Conservation (phyloP, 2,797 vertebrate species). For the Brachyrhaphis roseni region DNA sequence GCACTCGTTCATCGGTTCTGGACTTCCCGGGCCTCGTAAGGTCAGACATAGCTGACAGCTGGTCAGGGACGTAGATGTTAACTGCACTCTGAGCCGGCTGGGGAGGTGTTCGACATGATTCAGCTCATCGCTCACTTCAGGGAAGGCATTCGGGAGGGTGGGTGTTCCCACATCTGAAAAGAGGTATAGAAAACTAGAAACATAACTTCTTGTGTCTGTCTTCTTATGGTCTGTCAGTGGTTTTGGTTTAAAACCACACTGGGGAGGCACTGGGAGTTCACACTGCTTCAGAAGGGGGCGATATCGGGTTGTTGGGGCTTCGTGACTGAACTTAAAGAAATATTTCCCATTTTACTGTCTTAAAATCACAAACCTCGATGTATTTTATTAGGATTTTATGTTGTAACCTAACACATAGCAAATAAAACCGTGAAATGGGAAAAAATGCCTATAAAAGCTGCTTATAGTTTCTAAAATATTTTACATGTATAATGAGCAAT, state of each 20-base stretch:
- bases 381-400: background rate
- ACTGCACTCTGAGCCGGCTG: constrained; percentile 56
- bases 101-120: constrained; percentile 67
- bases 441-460: background rate
- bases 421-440: background rate
- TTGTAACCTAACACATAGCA: background rate
- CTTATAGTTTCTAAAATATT: background rate
- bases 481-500: background rate
- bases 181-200: constrained; percentile 64
- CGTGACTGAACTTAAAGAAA: constrained; percentile 20
- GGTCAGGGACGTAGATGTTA: constrained; percentile 69
- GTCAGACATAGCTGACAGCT: constrained; percentile 73
- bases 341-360: background rate
- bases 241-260: constrained; percentile 63
- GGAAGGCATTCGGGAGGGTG: constrained; percentile 5
- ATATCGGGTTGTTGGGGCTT: constrained; percentile 36
- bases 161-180: constrained; percentile 68
- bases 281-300: background rate
- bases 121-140: constrained; percentile 55
- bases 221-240: constrained; percentile 55
- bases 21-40: constrained; percentile 68
- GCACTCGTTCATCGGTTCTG: constrained; percentile 57
- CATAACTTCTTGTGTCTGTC: constrained; percentile 65
- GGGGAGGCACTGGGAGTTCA: constrained; percentile 41
- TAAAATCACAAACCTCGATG: background rate